These are phyloP conservation scores for Uromys caudimaculatus DNA, from an alignment of 2,797 vertebrate species.

Conservation along the genomic window DNA sequence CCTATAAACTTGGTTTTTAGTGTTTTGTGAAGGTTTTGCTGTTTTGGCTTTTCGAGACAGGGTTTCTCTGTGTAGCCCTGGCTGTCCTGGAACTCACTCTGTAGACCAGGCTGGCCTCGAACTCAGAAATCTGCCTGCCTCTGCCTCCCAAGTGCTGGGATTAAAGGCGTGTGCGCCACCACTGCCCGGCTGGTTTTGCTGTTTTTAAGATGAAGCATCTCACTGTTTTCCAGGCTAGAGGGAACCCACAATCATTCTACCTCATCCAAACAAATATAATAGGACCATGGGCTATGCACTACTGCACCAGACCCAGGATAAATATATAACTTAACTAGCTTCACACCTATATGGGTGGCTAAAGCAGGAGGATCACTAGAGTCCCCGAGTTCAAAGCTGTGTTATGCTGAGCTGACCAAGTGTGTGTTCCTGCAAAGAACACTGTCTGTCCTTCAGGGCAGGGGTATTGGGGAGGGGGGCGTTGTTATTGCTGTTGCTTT, in stretches of 20 bases:
- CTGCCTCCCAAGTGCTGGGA: too few species aligned
- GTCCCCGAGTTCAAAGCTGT: background rate
- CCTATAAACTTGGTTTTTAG: background rate
- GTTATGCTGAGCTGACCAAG: background rate
- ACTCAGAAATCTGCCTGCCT: too few species aligned
- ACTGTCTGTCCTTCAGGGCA: background rate
- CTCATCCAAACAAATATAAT: background rate
- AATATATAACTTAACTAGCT: background rate
- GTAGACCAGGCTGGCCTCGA: too few species aligned
- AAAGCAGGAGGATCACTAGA: background rate
- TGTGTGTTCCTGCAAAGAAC: background rate
- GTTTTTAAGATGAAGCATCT: background rate
- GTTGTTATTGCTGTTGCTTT: background rate
- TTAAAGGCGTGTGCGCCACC: too few species aligned
- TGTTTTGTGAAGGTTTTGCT: background rate
- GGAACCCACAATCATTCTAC: background rate
- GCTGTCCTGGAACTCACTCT: too few species aligned
- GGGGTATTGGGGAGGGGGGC: fast-evolving
- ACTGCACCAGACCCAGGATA: background rate
- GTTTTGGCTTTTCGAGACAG: too few species aligned
- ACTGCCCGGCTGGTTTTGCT: too few species aligned
- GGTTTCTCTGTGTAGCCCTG: too few species aligned
- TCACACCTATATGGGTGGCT: background rate
- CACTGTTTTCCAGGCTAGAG: background rate
- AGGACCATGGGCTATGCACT: too few species aligned